Base-by-base conservation (phyloP, 2,113 vertebrate species). In the Ranitomeya imitator region DNA sequence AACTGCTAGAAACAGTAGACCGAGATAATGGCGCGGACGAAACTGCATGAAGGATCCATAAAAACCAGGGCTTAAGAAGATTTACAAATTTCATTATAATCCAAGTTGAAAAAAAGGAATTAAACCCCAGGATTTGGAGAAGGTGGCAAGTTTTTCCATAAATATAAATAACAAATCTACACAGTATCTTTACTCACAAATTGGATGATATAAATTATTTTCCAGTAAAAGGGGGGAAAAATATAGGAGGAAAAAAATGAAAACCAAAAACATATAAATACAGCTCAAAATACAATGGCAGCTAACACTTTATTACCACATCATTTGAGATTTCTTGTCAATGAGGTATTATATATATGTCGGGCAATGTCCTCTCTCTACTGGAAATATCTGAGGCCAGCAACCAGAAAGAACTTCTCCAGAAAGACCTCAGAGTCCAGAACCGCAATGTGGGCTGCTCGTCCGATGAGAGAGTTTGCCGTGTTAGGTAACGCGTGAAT, bases 401-500 rank as follows among this genome's bases (percentile, higher is more conserved):
- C 97, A 90, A 99, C 98, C 67, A 99, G 96, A 90, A 99, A 99
- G 94, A 99, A 99, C 93, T 99, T 99, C 94, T 99, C 98, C 94
- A 99, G 95, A 95, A 99, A 99, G 95, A 99, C 99, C 96, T 99
- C 98, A 5, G 98, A 99, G 92, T 99, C 98, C 16, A 99, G 96
- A 93, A 99, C 98, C 90, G 98, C 98, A 90, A 99, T 99, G 92
- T 99, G 98, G 88, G 98, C 98, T 69, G 98, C 98, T 92, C 98
- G 96, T 86, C 98, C 98, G 3, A 99, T 99, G 18, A 99, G 96
- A 82, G 98, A 99, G 93, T 99, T 99, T 86, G 98, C 97, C 26
- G 98, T 99, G 93, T 99, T 99, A 92, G 98, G 98, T 91, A 99
- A 95, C 8, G 97, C 97, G 63, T 99, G 98, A 91, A 99, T 99